phyloP scores from a whole-genome alignment of 2,113 vertebrate species.

The Oxyura jamaicensis region DNA sequence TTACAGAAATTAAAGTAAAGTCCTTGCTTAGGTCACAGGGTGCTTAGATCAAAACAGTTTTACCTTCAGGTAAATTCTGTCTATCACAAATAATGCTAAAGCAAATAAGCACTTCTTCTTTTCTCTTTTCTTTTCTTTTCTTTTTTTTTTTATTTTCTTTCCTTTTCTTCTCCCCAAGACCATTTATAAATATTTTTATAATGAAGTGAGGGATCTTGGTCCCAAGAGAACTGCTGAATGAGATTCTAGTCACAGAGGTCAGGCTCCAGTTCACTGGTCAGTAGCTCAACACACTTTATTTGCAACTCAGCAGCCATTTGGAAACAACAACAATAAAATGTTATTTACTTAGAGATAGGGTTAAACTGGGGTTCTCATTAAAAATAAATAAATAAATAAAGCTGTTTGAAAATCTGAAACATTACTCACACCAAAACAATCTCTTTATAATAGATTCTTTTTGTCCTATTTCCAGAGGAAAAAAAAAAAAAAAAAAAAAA shows the following conservation, averaged over 20 bases:
- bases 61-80: background rate
- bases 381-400: background rate
- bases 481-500: background rate
- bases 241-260: background rate
- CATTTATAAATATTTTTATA: background rate
- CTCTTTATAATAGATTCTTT: background rate
- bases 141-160: too few species aligned
- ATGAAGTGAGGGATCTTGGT: background rate
- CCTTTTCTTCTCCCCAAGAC: background rate
- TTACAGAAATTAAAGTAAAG: background rate
- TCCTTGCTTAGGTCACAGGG: background rate
- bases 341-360: background rate
- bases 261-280: background rate
- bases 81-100: background rate
- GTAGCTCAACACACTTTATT: fast-evolving
- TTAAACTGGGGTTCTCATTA: background rate
- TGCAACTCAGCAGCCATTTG: background rate
- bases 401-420: background rate
- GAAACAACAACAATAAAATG: background rate
- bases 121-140: too few species aligned
- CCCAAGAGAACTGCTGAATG: background rate
- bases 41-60: background rate
- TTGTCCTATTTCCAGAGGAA: background rate
- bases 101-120: background rate
- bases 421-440: background rate